Percentiles rank a stretch among this genome's conserved stretches.
Conservation (phyloP, 1,140 invertebrate species). For the Diploscapter pachys region DNA sequence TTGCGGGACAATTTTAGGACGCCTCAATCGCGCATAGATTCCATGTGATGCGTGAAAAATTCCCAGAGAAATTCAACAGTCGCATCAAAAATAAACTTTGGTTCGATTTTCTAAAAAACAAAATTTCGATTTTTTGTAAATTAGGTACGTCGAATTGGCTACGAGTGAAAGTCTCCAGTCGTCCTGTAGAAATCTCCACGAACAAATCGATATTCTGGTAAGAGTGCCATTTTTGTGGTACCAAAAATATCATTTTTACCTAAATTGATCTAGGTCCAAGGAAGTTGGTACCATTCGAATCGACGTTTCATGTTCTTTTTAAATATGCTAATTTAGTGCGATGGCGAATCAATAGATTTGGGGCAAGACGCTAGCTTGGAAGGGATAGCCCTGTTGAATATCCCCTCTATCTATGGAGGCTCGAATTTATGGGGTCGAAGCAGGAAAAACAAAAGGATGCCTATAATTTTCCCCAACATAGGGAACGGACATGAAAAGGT, state of each 20-base stretch:
- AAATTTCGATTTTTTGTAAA: too few species aligned
- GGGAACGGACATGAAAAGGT: background rate
- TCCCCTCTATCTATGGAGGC: slow-evolving; percentile 91
- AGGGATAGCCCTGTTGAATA: slow-evolving; percentile 88
- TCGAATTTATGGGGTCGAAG: slow-evolving; percentile 92
- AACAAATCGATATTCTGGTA: slow-evolving; percentile 88
- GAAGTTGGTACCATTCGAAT: too few species aligned
- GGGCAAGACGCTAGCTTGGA: slow-evolving; percentile 85
- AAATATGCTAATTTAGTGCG: slow-evolving; percentile 69
- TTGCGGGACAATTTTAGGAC: slow-evolving; percentile 67
- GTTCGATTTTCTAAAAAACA: too few species aligned
- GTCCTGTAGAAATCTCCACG: slow-evolving; percentile 92
- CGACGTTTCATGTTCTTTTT: too few species aligned
- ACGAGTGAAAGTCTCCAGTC: slow-evolving; percentile 91
- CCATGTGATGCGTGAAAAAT: slow-evolving; percentile 89
- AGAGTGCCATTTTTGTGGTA: slow-evolving; percentile 42
- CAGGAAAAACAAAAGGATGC: slow-evolving; percentile 61
- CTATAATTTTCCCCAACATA: slow-evolving; percentile 54
- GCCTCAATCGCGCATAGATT: slow-evolving; percentile 95
- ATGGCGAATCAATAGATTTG: slow-evolving; percentile 81
- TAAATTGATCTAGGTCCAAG: too few species aligned
- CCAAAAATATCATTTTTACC: slow-evolving; percentile 23
- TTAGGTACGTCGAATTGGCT: slow-evolving; percentile 88
- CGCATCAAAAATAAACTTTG: slow-evolving; percentile 93
- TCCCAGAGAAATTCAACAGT: slow-evolving; percentile 95